phyloP scores from a whole-genome alignment of 1,140 invertebrate genomes.

The Parasteatoda tepidariorum region DNA sequence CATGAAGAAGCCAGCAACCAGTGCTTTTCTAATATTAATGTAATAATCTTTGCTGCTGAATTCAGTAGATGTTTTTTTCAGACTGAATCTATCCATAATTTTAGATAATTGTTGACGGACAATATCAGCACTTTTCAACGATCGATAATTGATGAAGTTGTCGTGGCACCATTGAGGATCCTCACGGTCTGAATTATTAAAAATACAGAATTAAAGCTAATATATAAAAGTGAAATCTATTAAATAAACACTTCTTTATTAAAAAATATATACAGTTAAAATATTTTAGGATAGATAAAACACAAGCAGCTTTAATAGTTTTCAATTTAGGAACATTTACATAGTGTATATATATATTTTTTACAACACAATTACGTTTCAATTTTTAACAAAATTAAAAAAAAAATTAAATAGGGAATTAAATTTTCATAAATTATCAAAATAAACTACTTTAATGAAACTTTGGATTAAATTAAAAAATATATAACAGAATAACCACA shows the following conservation, averaged over 20 bases:
- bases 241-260: too few species aligned
- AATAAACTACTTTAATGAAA: too few species aligned
- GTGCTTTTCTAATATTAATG: conserved; percentile 96
- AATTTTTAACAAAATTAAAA: not conserved
- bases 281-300: not conserved
- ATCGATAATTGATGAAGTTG: conserved; percentile 99
- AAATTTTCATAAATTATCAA: too few species aligned
- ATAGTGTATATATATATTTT: conserved; percentile 55
- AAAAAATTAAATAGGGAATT: too few species aligned
- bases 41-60: conserved; percentile 99
- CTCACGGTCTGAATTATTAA: conserved; percentile 74
- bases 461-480: too few species aligned
- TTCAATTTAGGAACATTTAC: not conserved
- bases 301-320: not conserved
- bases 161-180: conserved; percentile 99
- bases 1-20: conserved; percentile 99
- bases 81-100: conserved; percentile 92
- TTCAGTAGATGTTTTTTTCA: conserved; percentile 95
- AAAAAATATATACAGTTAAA: not conserved
- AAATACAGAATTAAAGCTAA: too few species aligned
- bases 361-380: not conserved
- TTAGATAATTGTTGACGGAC: conserved; percentile 84
- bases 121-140: conserved; percentile 92
- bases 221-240: too few species aligned
- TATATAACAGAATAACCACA: too few species aligned